Base-by-base conservation (phyloP, 1,140 invertebrate genomes). In the Macrosteles quadrilineatus region DNA sequence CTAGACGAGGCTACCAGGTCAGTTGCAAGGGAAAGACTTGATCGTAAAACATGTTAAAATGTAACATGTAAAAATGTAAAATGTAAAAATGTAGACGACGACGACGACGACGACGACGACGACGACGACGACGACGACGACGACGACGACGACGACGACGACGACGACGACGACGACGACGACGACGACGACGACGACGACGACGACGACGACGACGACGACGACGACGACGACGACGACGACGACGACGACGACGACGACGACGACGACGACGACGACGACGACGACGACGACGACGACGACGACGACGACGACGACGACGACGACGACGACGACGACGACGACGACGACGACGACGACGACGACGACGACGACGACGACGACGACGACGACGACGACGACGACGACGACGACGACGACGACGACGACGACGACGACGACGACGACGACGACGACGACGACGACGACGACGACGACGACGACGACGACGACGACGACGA, bases 151-250 rank as follows among this genome's bases (percentile, higher is more conserved):
- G 40, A 43, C n/a, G 40, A 43, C n/a, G 40, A 43, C n/a, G 40
- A 43, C n/a, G 40, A 43, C n/a, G 40, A 43, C n/a, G 40, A 43
- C n/a, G 40, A 43, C n/a, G 40, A 43, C n/a, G 40, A 43, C n/a
- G 40, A 43, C n/a, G 40, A 43, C n/a, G 40, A 43, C n/a, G 40
- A 43, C n/a, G 40, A 43, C n/a, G 40, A 43, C n/a, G 40, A 43
- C n/a, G 40, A 43, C n/a, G 40, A 43, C n/a, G 40, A 43, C n/a
- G 40, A 43, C n/a, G 40, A 43, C n/a, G 40, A 43, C n/a, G 40
- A 43, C n/a, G 40, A 43, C n/a, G 40, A 43, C n/a, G 40, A 43
- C n/a, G 40, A 43, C n/a, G 40, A 43, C n/a, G 40, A 43, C n/a
- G 40, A 43, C n/a, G 40, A 43, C n/a, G 40, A 43, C n/a, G 40